A percentile compares a stretch with the other conserved stretches of the same genome.
phyloP scores from a whole-genome alignment of 2,113 vertebrate genomes.

The Hyaena hyaena region DNA sequence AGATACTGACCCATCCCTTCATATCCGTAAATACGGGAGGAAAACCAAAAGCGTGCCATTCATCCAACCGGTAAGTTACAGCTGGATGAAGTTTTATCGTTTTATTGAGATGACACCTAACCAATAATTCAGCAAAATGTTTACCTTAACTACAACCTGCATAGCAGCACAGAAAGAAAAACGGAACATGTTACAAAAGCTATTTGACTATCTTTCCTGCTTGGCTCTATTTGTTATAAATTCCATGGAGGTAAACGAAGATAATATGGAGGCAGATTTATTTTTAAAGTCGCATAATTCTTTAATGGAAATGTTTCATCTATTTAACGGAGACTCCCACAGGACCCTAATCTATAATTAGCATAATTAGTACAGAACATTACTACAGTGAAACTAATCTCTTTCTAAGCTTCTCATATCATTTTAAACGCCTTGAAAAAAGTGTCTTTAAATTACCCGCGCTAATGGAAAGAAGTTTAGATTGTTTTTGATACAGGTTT shows the following conservation, averaged over 20 bases:
- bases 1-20: not conserved
- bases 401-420: not conserved
- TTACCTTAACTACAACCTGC: not conserved
- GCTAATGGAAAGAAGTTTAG: not conserved
- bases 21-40: not conserved
- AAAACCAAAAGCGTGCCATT: not conserved
- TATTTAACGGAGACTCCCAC: not conserved
- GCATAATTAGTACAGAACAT: conserved; percentile 40
- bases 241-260: conserved; percentile 38
- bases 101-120: not conserved
- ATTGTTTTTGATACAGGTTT: not conserved
- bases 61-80: not conserved
- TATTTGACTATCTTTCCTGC: not conserved
- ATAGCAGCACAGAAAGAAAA: not conserved
- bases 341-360: conserved; percentile 28
- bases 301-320: conserved; percentile 62
- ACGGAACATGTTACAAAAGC: not conserved
- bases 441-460: not conserved
- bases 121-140: not conserved
- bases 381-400: not conserved
- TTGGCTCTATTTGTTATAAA: not conserved
- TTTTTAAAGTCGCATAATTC: conserved; percentile 61
- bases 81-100: not conserved
- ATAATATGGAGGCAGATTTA: conserved; percentile 58
- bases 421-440: not conserved